Evolutionary conservation across 2,113 vertebrate genomes (phyloP), one percentile per base, ranked within the genome.

Genomic region (Aspidoscelis tigris): DNA sequence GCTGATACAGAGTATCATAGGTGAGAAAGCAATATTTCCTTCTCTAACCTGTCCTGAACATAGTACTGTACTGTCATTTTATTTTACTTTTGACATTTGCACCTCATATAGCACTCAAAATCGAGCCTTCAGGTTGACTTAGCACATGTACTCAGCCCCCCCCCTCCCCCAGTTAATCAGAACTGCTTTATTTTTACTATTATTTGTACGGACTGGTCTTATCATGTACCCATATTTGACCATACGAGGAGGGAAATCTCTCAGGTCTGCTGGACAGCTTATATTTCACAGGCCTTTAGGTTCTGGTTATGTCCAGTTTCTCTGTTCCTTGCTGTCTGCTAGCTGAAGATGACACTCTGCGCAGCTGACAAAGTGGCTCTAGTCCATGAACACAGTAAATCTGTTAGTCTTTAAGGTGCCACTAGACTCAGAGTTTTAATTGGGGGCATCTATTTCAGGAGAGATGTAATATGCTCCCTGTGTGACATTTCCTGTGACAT

Each of bases 401-500:
- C 73, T 65, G 20, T 33, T 66, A 18, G 41, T 16, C 41, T 68
- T 79, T n/a, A 79, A 68, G 77, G 58, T 76, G 9, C 72, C 43
- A 83, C 26, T 66, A 50, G 2, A 10, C 33, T 83, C 9, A 21
- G 21, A 20, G 43, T 33, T 65, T 26, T 50, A 75, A 66, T 24
- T 66, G 72, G 71, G 9, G 11, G 61, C 58, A 75, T 64, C 58
- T 65, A 66, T 66, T 79, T 68, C 77, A 44, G 41, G 61, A 47
- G 20, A 66, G 14, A 44, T 47, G 16, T 82, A 74, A 18, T 65
- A 74, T 26, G 12, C 53, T 44, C 53, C 80, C 22, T 66, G 26
- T 50, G n/a, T 82, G 43, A 39, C 61, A 75, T 82, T 75, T 82
- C 61, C 26, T 33, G 41, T 74, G 58, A 33, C 81, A 66, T 75